Percentiles rank a stretch among this genome's conserved stretches.
Conservation (phyloP, 2,888 invertebrate species). For the Idaea aversata region DNA sequence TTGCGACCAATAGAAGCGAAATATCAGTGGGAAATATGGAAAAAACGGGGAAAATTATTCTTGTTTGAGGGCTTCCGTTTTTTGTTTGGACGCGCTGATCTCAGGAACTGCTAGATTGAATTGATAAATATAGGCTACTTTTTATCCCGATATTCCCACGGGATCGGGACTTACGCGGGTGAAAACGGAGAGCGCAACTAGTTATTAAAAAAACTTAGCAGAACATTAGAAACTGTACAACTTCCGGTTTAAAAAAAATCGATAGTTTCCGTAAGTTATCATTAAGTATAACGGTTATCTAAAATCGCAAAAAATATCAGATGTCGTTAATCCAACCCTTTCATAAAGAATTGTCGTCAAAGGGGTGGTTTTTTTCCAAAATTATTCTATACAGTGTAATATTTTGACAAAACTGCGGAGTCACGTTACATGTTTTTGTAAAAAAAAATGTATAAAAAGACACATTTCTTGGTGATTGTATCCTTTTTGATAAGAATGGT, state of each 20-base stretch:
- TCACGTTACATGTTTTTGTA: constrained; percentile 36
- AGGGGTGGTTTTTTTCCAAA: constrained; percentile 57
- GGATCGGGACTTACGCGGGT: too few species aligned
- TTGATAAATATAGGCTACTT: too few species aligned
- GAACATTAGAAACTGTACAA: not conserved
- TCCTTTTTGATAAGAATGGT: constrained; percentile 28
- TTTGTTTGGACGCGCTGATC: too few species aligned
- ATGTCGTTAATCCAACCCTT: constrained; percentile 55
- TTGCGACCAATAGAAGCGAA: too few species aligned
- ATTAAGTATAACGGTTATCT: constrained; percentile 58
- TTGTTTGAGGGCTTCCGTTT: too few species aligned
- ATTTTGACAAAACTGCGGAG: constrained; percentile 72
- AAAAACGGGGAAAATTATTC: too few species aligned
- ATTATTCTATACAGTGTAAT: constrained; percentile 66
- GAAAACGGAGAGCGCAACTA: too few species aligned
- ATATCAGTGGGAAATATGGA: too few species aligned
- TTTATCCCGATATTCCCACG: too few species aligned
- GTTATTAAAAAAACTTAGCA: not conserved
- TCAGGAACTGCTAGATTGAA: too few species aligned
- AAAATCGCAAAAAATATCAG: constrained; percentile 59
- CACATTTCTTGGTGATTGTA: constrained; percentile 2
- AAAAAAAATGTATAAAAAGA: constrained; percentile 27
- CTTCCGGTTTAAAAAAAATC: constrained; percentile 17
- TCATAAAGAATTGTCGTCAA: constrained; percentile 37
- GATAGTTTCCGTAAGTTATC: constrained; percentile 33